Evolutionary conservation across 2,797 vertebrate species (phyloP), one percentile per base, ranked within the genome.

Genomic region (Rhabdomys pumilio): DNA sequence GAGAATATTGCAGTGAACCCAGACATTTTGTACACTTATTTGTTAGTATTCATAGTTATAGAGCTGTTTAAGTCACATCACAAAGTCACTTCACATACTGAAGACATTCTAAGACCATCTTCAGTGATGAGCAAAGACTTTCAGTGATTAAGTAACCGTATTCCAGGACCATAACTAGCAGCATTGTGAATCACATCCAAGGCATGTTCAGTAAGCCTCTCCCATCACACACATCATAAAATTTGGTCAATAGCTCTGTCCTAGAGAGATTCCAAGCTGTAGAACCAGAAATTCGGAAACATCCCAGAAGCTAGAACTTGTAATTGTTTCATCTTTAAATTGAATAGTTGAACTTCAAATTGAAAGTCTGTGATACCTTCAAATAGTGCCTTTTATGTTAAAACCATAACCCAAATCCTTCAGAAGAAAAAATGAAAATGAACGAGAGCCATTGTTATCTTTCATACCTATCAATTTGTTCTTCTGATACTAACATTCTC

Each of bases 341-440:
- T 90, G 61, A 26, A 85, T 15, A 72, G 19, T 90, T 73, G 29
- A 85, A 50, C 73, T 93, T 94, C 31, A 93, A 63, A 79, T 93
- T 79, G 24, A 83, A 41, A 17, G 38, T 41, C 57, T 61, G 24
- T 31, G 81, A 83, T 83, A 76, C 31, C 79, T 92, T 31, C 38
- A 84, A 53, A n/a, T 90, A 53, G 65, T 63, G 9, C 41, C 93
- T 77, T 81, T 73, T 31, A 1, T 12, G 61, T 31, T 79, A 69
- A 95, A 92, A 34, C 44, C 80, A 53, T 20, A 96, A 63, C 50
- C 57, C 79, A 72, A 91, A 76, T 91, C 61, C 63, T 90, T 94
- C 76, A 73, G 69, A 94, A 83, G 84, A 86, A 89, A 26, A 94
- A 61, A 82, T 80, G n/a, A 85, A 88, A 73, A n/a, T 90, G 53